A percentile compares a stretch with the other conserved stretches of the same genome.
These are phyloP conservation scores for Pagrus major DNA, from an alignment of 2,113 vertebrate genomes.

Conservation along the genomic window DNA sequence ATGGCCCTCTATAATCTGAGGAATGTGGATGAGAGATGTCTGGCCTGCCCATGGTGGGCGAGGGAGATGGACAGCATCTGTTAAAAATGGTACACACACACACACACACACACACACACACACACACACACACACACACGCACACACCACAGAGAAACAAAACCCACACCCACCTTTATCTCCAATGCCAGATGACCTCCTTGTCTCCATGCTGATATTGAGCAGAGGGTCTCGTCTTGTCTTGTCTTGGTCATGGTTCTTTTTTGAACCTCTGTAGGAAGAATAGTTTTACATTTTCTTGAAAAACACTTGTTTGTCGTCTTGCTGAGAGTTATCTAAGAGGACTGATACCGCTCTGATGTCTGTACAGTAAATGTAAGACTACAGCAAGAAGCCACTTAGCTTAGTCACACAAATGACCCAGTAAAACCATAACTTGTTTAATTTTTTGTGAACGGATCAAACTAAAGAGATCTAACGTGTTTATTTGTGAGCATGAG, in stretches of 20 bases:
- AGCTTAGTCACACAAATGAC: background rate
- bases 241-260: slow-evolving; percentile 32
- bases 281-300: background rate
- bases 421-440: background rate
- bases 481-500: background rate
- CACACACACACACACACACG: slow-evolving; percentile 42
- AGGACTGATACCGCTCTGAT: background rate
- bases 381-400: background rate
- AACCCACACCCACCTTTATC: slow-evolving; percentile 75
- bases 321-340: background rate
- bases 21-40: slow-evolving; percentile 78
- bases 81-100: slow-evolving; percentile 53
- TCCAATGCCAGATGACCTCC: slow-evolving; percentile 72
- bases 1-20: slow-evolving; percentile 77
- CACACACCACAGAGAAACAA: too few relatives aligned
- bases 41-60: slow-evolving; percentile 74
- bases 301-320: background rate
- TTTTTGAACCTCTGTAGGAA: slow-evolving; percentile 29
- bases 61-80: slow-evolving; percentile 74
- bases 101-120: slow-evolving; percentile 32
- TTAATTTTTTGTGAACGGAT: background rate
- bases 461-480: background rate
- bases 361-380: background rate
- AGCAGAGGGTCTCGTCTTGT: slow-evolving; percentile 47
- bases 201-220: slow-evolving; percentile 66